phyloP scores from a whole-genome alignment of 2,113 vertebrate species.

The Narcine bancroftii region DNA sequence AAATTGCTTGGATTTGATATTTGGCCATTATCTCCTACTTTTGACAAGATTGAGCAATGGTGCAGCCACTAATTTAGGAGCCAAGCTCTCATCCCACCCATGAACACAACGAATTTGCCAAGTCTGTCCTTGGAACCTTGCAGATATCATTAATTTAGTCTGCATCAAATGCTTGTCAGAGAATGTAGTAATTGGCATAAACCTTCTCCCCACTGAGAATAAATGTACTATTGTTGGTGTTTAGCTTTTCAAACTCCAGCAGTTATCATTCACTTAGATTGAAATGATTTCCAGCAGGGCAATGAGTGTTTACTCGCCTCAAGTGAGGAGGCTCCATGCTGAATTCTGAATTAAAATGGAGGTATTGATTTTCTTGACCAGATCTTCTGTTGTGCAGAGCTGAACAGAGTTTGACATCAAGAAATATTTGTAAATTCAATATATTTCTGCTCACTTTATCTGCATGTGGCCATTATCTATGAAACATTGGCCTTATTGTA shows the following conservation, averaged over 20 bases:
- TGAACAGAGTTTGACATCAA: neutral
- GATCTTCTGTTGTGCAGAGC: neutral
- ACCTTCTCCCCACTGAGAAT: neutral
- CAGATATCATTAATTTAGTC: conserved; percentile 1
- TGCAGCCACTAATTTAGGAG: neutral
- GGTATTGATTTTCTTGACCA: neutral
- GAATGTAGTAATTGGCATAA: neutral
- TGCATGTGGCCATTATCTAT: too few relatives aligned
- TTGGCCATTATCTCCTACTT: neutral
- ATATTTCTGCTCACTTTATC: neutral
- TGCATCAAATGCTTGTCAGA: neutral
- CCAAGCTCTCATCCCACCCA: neutral
- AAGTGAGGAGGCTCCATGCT: neutral
- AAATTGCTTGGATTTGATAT: neutral
- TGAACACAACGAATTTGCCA: neutral
- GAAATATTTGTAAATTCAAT: neutral
- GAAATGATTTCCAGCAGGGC: neutral
- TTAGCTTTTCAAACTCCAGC: neutral
- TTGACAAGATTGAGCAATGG: neutral
- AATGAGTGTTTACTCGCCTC: neutral
- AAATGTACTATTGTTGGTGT: neutral
- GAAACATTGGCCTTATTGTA: neutral
- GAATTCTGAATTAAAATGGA: neutral
- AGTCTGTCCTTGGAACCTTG: neutral
- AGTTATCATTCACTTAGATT: neutral